These are phyloP conservation scores for Dasypogon diadema DNA, from an alignment of 2,888 invertebrate species.

Conservation along the genomic window DNA sequence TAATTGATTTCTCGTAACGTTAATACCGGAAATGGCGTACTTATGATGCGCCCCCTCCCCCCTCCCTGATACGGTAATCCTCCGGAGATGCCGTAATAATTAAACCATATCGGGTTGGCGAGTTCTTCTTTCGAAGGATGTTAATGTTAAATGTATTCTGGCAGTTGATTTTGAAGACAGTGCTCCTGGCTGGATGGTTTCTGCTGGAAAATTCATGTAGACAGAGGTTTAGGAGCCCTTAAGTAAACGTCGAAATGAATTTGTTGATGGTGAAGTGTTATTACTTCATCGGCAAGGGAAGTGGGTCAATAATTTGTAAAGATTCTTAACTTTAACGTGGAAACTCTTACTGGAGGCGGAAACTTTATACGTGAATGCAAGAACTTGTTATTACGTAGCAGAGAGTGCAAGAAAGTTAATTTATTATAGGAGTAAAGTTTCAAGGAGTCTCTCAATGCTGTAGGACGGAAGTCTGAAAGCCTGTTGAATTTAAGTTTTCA, in stretches of 20 bases:
- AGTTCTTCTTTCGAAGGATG: not conserved
- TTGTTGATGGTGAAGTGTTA: not conserved
- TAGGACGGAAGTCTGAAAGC: too few relatives aligned
- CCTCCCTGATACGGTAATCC: not conserved
- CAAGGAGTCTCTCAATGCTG: too few relatives aligned
- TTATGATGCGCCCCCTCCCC: not conserved
- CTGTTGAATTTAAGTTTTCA: too few relatives aligned
- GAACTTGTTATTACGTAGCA: too few relatives aligned
- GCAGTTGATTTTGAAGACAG: not conserved
- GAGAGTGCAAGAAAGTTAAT: too few relatives aligned
- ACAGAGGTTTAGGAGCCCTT: not conserved
- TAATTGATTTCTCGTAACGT: not conserved
- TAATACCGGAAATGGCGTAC: not conserved
- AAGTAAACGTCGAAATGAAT: not conserved
- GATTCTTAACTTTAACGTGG: too few relatives aligned
- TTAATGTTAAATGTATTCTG: not conserved
- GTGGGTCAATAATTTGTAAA: not conserved
- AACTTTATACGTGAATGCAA: too few relatives aligned
- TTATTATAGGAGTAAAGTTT: too few relatives aligned
- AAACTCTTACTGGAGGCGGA: too few relatives aligned
- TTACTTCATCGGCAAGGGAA: conserved; percentile 8
- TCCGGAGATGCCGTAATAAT: not conserved
- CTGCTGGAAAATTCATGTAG: not conserved
- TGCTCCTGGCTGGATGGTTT: not conserved
- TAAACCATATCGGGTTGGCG: not conserved